phyloP scores from a whole-genome alignment of 2,797 vertebrate species.

The Odontamblyopus lacepedii region DNA sequence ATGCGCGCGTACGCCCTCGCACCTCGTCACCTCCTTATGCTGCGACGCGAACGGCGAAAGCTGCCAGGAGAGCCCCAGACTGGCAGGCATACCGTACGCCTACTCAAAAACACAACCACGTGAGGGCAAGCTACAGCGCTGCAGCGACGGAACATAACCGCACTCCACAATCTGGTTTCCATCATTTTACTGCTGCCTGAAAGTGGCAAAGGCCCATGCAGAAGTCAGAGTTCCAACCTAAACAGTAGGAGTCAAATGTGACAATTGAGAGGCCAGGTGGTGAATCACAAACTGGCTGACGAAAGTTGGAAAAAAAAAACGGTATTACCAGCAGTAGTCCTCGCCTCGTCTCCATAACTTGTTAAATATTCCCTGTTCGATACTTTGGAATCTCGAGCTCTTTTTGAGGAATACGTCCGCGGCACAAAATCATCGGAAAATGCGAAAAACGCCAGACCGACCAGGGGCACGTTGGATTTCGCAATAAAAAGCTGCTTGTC shows the following conservation, averaged over 20 bases:
- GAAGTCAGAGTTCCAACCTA: slow-evolving; percentile 39
- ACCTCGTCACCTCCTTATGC: slow-evolving; percentile 73
- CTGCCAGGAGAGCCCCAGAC: slow-evolving; percentile 78
- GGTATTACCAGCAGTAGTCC: slow-evolving; percentile 39
- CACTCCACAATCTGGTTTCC: slow-evolving; percentile 45
- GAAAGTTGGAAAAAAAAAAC: slow-evolving; percentile 13
- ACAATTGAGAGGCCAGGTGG: slow-evolving; percentile 46
- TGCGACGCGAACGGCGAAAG: slow-evolving; percentile 30
- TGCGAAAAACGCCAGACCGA: slow-evolving; percentile 40
- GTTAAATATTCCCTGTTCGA: slow-evolving; percentile 57
- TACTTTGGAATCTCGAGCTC: slow-evolving; percentile 40
- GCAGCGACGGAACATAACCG: slow-evolving; percentile 18
- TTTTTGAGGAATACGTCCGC: slow-evolving; percentile 51
- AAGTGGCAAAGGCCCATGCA: slow-evolving; percentile 41
- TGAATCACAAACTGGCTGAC: slow-evolving; percentile 35
- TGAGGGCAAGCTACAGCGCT: slow-evolving; percentile 34
- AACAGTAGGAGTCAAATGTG: slow-evolving; percentile 49
- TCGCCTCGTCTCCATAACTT: slow-evolving; percentile 26
- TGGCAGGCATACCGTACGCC: slow-evolving; percentile 73
- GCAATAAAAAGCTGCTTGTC: slow-evolving; percentile 38
- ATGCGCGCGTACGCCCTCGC: slow-evolving; percentile 60
- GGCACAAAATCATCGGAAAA: slow-evolving; percentile 52
- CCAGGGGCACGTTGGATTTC: slow-evolving; percentile 39
- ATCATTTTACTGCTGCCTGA: slow-evolving; percentile 56
- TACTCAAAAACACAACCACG: slow-evolving; percentile 55